phyloP scores from a whole-genome alignment of 2,797 vertebrate species.

The Chaetodon trifasciatus region DNA sequence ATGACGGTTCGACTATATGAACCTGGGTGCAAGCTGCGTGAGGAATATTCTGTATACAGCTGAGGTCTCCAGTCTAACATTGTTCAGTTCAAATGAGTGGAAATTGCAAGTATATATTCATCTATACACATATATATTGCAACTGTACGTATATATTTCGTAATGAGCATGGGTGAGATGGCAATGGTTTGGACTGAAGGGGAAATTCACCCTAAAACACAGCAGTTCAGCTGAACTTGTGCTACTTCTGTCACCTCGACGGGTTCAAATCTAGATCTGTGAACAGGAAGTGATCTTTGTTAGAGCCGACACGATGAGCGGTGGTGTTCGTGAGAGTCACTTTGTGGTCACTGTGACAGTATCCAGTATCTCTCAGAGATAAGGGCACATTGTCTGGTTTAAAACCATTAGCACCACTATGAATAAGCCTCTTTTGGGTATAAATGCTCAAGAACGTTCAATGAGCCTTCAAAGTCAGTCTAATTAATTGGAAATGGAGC shows the following conservation, averaged over 20 bases:
- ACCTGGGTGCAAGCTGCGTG: slow-evolving; percentile 55
- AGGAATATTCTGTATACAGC: slow-evolving; percentile 74
- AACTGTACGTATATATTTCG: slow-evolving; percentile 58
- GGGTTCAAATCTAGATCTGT: slow-evolving; percentile 31
- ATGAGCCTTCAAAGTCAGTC: slow-evolving; percentile 64
- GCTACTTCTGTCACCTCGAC: slow-evolving; percentile 67
- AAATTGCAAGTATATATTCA: slow-evolving; percentile 74
- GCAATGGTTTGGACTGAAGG: slow-evolving; percentile 67
- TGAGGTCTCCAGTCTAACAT: slow-evolving; percentile 80
- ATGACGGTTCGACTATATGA: slow-evolving; percentile 54
- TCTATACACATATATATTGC: slow-evolving; percentile 72
- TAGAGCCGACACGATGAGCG: slow-evolving; percentile 35
- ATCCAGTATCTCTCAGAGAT: slow-evolving; percentile 76
- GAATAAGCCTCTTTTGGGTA: slow-evolving; percentile 60
- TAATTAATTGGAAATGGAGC: slow-evolving; percentile 54
- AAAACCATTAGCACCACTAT: slow-evolving; percentile 74
- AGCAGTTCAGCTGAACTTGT: slow-evolving; percentile 41
- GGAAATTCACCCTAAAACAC: slow-evolving; percentile 63
- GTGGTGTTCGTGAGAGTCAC: slow-evolving; percentile 47
- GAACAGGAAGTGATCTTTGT: slow-evolving; percentile 47
- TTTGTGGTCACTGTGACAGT: slow-evolving; percentile 70
- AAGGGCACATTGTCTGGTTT: slow-evolving; percentile 73
- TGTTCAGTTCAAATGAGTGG: slow-evolving; percentile 62
- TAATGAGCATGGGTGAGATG: slow-evolving; percentile 66
- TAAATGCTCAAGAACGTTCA: slow-evolving; percentile 64